Percentiles rank a stretch among this genome's conserved stretches.
phyloP scores from a whole-genome alignment of 1,140 invertebrate species.

The Drosophila sulfurigaster region DNA sequence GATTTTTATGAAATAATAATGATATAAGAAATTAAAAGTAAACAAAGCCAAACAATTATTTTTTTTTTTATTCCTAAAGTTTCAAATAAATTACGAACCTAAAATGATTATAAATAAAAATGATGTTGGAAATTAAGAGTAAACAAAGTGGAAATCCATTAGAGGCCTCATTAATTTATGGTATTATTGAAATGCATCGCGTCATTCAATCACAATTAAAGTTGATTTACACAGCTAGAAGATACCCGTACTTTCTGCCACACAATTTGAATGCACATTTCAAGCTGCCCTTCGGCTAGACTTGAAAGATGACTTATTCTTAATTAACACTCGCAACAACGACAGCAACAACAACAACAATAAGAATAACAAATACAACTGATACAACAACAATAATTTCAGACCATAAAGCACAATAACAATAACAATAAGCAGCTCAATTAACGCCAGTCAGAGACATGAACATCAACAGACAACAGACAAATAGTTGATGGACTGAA shows the following conservation, averaged over 20 bases:
- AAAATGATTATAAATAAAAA: too few species aligned
- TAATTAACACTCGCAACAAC: slow-evolving; percentile 65
- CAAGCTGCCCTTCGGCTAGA: not conserved
- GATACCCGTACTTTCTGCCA: not conserved
- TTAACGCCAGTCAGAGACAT: slow-evolving; percentile 71
- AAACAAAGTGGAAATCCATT: not conserved
- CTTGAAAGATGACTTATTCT: slow-evolving; percentile 21
- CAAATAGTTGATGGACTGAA: not conserved
- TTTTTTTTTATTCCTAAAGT: too few species aligned
- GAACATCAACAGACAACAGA: slow-evolving; percentile 6
- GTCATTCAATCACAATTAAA: slow-evolving; percentile 4
- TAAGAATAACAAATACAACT: slow-evolving; percentile 22
- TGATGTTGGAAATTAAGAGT: too few species aligned
- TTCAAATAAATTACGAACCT: too few species aligned
- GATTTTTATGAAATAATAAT: too few species aligned
- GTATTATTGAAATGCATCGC: not conserved
- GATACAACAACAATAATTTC: slow-evolving; percentile 3
- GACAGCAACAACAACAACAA: slow-evolving; percentile 21
- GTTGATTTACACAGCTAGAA: not conserved
- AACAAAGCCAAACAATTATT: too few species aligned
- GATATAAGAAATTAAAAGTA: too few species aligned
- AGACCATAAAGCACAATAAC: slow-evolving; percentile 17
- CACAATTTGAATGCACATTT: not conserved
- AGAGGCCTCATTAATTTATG: not conserved
- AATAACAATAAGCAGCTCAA: slow-evolving; percentile 76